Evolutionary conservation across 2,888 invertebrate species (phyloP), one percentile per base, ranked within the genome.

Genomic region (Parnassius smintheus): DNA sequence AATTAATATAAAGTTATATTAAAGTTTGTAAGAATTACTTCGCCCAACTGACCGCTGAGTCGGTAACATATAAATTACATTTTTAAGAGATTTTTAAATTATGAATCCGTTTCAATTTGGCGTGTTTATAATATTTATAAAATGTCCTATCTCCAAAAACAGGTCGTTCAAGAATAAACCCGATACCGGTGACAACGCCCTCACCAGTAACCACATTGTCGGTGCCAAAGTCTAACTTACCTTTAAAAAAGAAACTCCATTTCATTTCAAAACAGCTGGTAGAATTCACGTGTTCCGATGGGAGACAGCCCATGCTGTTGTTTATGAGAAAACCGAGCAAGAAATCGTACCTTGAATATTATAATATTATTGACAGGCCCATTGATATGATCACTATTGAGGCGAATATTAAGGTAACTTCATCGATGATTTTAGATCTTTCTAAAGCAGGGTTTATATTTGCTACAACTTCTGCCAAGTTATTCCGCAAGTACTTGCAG

Each of bases 311-410:
- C 0, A 96, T 98, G 92, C 90, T 97, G 62, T 94, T 97, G 73
- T 99, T 99, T 81, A 96, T 99, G 96, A 98, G 98, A 82, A 97
- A 98, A 77, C 99, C 99, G 0, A 98, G 98, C 42, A 96, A 96
- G 82, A 98, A 98, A 79, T 91, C 97, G 45, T 99, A 99, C 80
- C 98, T 98, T 0, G 98, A 98, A 81, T 99, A 99, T 82, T 99
- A 98, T 83, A 96, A 96, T 83, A 96, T 99, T 1, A 99, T 99
- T 68, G 94, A 95, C 44, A 96, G 96, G 74, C 99, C 99, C 0
- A 98, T 99, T 61, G 99, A 99, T 83, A 97, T 99, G 96, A 93
- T 96, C 62, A 97, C 96, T 61, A 98, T 99, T 75, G 98, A 98
- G 80, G 92, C 94, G 63, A 98, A 98, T 85, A 98, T 99, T 65